These are phyloP conservation scores for Gavia stellata DNA, from an alignment of 2,113 vertebrate species.

Conservation along the genomic window DNA sequence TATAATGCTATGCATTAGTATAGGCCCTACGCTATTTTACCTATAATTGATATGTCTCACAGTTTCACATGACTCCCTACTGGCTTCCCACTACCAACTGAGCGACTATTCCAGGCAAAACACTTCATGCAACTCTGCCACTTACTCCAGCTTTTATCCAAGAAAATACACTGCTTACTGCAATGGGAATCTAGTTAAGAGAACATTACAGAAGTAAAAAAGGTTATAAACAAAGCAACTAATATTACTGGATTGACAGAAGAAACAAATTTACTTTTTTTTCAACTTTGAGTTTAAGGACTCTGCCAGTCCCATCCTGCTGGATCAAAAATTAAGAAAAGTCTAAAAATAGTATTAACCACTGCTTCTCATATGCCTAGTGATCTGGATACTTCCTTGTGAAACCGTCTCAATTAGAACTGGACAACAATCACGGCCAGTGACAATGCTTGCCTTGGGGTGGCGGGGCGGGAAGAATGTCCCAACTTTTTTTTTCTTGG, in stretches of 20 bases:
- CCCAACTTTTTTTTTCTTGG: background rate
- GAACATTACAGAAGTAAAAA: background rate
- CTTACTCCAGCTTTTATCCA: background rate
- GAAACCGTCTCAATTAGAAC: background rate
- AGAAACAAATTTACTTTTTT: background rate
- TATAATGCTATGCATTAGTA: background rate
- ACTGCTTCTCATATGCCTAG: background rate
- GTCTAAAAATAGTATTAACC: background rate
- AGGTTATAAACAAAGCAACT: background rate
- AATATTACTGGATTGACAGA: background rate
- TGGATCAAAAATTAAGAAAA: background rate
- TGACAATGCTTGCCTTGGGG: background rate
- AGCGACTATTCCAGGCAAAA: background rate
- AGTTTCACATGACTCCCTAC: background rate
- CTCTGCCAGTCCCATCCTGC: background rate
- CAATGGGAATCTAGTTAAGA: background rate
- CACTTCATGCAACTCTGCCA: background rate
- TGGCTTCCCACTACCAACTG: background rate
- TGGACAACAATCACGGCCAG: background rate
- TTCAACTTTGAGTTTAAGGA: background rate
- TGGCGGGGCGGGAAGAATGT: accelerated
- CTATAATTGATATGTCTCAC: background rate
- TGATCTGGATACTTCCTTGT: background rate
- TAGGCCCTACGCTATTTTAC: background rate
- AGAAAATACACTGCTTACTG: background rate